Conservation (phyloP, 2,113 vertebrate genomes). For the Coregonus clupeaformis region DNA sequence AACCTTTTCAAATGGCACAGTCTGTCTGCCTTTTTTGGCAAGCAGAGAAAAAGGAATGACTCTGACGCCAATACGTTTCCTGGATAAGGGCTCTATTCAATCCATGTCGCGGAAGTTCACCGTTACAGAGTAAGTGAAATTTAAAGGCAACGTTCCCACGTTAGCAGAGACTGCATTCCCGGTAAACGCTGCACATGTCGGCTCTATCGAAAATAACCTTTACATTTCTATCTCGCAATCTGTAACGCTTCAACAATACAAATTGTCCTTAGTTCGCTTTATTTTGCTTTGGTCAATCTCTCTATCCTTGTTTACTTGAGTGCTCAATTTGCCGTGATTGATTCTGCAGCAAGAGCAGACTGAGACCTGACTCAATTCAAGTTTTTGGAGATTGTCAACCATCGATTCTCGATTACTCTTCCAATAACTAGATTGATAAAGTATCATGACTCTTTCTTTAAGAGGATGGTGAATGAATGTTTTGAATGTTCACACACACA, state of each 20-base stretch:
- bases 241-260: no score
- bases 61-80: conserved; percentile 48
- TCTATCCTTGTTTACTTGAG: conserved; percentile 47
- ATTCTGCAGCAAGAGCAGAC: conserved; percentile 42
- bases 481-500: neutral
- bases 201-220: no score
- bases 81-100: conserved; percentile 4
- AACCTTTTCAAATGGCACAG: conserved; percentile 70
- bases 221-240: no score
- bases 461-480: neutral
- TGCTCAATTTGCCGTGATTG: conserved; percentile 57
- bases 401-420: conserved; percentile 58
- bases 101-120: no score
- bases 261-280: conserved; percentile 11
- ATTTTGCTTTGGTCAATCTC: conserved; percentile 52
- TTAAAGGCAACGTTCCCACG: no score
- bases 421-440: conserved; percentile 38
- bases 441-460: conserved; percentile 21
- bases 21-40: conserved; percentile 60
- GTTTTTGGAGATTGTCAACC: conserved; percentile 58
- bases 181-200: no score
- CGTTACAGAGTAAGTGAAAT: no score
- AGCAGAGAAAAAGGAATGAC: conserved; percentile 48
- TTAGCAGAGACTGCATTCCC: no score
- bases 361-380: conserved; percentile 16